Conservation (phyloP, 2,888 invertebrate genomes). For the Troglohyphantes excavatus region DNA sequence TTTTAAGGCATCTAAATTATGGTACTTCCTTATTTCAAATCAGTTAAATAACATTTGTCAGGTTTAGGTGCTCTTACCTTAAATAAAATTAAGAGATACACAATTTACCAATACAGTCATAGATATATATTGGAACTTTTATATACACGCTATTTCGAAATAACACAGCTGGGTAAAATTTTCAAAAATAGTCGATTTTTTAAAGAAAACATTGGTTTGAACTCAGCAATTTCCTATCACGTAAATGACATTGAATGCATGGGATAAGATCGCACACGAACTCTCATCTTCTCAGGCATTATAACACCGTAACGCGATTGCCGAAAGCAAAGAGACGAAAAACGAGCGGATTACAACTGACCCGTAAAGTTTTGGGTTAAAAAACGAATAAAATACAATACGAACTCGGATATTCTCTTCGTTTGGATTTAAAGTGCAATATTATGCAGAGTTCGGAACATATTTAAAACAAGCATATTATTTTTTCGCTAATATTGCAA, state of each 20-base stretch:
- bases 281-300: background rate
- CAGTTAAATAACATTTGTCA: too few relatives aligned
- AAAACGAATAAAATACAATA: slow-evolving; percentile 14
- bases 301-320: background rate
- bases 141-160: too few relatives aligned
- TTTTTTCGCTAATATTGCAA: too few relatives aligned
- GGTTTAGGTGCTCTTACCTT: too few relatives aligned
- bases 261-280: background rate
- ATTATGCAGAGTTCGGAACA: slow-evolving; percentile 29
- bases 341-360: slow-evolving; percentile 35
- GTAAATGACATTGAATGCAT: background rate
- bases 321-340: slow-evolving; percentile 33
- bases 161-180: too few relatives aligned
- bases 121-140: too few relatives aligned
- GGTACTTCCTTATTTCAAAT: too few relatives aligned
- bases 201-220: background rate
- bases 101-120: too few relatives aligned
- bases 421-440: slow-evolving; percentile 1
- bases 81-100: too few relatives aligned
- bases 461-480: too few relatives aligned
- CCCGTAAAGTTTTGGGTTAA: slow-evolving; percentile 39
- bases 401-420: slow-evolving; percentile 1
- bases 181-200: too few relatives aligned
- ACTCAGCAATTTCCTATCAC: background rate
- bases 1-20: too few relatives aligned